Conservation (phyloP, 1,140 invertebrate species). For the Belonocnema kinseyi region DNA sequence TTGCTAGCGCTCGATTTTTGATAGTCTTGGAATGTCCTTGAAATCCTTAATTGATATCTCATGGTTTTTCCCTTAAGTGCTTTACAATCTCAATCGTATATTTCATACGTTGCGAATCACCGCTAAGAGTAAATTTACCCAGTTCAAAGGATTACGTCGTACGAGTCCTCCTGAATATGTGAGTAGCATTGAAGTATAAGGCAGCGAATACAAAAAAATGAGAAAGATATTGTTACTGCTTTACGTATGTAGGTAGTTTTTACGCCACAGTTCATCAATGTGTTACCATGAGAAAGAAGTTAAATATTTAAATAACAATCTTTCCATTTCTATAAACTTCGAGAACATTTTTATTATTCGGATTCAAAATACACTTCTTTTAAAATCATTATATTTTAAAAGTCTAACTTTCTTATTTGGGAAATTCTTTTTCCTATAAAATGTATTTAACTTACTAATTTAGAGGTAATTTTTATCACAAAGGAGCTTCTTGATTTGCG, state of each 20-base stretch:
- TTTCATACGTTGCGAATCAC: slow-evolving; percentile 60
- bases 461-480: neutral
- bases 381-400: neutral
- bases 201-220: slow-evolving; percentile 43
- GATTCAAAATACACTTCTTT: slow-evolving; percentile 12
- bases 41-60: slow-evolving; percentile 60
- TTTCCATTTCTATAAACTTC: neutral
- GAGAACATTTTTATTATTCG: neutral
- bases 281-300: slow-evolving; percentile 24
- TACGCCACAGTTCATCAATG: slow-evolving; percentile 46
- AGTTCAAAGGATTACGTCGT: slow-evolving; percentile 2
- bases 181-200: slow-evolving; percentile 28
- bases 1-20: slow-evolving; percentile 33
- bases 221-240: slow-evolving; percentile 39
- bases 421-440: neutral
- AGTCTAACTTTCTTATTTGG: neutral
- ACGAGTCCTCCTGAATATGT: neutral
- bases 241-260: slow-evolving; percentile 37
- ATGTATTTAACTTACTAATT: neutral
- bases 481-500: neutral
- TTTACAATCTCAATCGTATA: slow-evolving; percentile 69
- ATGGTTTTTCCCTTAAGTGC: slow-evolving; percentile 73
- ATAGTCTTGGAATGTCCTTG: slow-evolving; percentile 45
- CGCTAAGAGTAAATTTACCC: slow-evolving; percentile 36
- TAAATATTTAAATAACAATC: slow-evolving; percentile 3